These are phyloP conservation scores for Acanthornis magna DNA, from an alignment of 2,797 vertebrate species.

Conservation along the genomic window DNA sequence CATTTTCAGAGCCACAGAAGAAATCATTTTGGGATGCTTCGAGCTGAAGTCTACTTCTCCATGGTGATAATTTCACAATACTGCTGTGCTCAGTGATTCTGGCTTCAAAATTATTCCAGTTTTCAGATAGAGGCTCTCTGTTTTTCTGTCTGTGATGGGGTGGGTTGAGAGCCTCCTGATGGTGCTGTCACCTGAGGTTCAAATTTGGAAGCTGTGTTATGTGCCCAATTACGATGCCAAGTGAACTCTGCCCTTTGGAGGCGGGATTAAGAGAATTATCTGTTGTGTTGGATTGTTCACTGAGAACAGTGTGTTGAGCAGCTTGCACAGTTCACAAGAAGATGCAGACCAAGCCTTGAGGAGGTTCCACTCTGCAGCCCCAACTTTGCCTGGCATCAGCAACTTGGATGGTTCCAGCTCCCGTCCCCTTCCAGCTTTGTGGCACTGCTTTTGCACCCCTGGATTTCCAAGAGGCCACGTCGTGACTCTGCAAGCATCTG, in stretches of 20 bases:
- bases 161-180: background rate
- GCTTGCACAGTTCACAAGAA: background rate
- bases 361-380: background rate
- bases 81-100: background rate
- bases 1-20: background rate
- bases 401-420: background rate
- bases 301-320: background rate
- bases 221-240: accelerated
- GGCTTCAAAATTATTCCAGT: background rate
- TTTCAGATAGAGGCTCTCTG: background rate
- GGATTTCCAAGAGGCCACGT: background rate
- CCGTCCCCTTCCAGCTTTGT: background rate
- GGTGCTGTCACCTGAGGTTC: background rate
- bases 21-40: background rate
- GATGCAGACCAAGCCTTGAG: background rate
- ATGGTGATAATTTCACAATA: background rate
- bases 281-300: background rate
- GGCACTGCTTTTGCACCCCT: background rate
- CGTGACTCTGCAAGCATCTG: background rate
- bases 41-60: background rate
- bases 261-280: background rate
- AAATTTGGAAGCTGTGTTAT: background rate
- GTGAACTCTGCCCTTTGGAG: background rate
- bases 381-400: background rate
- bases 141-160: background rate